Evolutionary conservation across 1,140 invertebrate genomes (phyloP), one percentile per base, ranked within the genome.

Genomic region (Zeugodacus cucurbitae): DNA sequence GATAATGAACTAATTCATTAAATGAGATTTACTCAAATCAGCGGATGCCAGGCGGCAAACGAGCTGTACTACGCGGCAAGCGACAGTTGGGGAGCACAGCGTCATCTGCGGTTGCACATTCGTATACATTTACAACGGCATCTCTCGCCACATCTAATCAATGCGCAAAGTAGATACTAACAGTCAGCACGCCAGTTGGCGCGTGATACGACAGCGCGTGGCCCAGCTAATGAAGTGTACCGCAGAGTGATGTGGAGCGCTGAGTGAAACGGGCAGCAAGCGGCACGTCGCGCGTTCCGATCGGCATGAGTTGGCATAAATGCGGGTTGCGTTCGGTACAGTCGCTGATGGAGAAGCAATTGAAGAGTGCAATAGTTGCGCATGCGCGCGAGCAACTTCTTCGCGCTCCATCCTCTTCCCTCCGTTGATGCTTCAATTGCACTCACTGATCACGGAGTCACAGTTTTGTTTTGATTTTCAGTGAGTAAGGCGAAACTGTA

Each of bases 1-100:
- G 67, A 37, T 37, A 74, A 74, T 37, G 41, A 74, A 74, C 34
- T 74, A 74, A 37, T 74, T 74, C 34, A 74, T 74, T 74, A 74
- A 74, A 74, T 74, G 32, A 74, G 41, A 41, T 74, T 62, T 8
- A 74, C 67, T 34, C 17, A 74, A 74, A 74, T 41, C 67, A 41
- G 20, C 34, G 8, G 67, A 34, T 37, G 32, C 20, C 41, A 17
- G 3, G 62, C 48, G 48, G 11, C 11, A 34, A 32, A 14, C 62
- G 34, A 20, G 34, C 67, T 41, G 3, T 34, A 3, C 64, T 11
- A 74, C 67, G 6, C 17, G 3, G 34, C n/a, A n/a, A n/a, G 20
- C 34, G 20, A 74, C 67, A 74, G 67, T 22, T 74, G 67, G 67
- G 67, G 34, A 41, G 22, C 34, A 41, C 20, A 41, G 32, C 11